These are phyloP conservation scores for Bubalus kerabau DNA, from an alignment of 2,113 vertebrate genomes.

Conservation along the genomic window DNA sequence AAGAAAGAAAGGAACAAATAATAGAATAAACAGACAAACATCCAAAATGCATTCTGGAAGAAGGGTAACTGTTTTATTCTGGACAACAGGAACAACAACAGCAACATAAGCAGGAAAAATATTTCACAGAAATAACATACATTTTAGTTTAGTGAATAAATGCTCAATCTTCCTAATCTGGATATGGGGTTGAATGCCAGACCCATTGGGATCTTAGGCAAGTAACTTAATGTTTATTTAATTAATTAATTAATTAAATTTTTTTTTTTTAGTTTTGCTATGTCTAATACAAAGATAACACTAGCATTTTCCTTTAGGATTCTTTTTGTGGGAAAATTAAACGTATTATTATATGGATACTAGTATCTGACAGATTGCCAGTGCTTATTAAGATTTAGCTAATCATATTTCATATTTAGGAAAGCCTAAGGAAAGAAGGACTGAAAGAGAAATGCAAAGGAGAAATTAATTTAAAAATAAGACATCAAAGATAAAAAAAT, in stretches of 20 bases:
- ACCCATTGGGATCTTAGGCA: neutral
- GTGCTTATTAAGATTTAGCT: neutral
- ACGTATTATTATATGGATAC: neutral
- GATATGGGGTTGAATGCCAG: neutral
- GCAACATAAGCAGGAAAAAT: neutral
- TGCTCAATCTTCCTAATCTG: neutral
- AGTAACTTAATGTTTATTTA: neutral
- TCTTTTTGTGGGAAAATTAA: neutral
- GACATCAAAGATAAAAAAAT: neutral
- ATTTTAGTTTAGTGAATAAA: neutral
- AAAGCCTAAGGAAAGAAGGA: neutral
- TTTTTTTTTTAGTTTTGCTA: neutral
- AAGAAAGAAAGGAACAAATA: neutral
- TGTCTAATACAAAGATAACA: neutral
- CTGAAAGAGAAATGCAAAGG: neutral
- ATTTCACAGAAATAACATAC: neutral
- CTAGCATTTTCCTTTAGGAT: neutral
- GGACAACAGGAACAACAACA: neutral
- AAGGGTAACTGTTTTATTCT: neutral
- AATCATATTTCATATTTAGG: neutral
- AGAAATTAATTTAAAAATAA: neutral
- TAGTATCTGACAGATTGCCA: neutral
- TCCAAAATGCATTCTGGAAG: neutral
- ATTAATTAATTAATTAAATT: neutral
- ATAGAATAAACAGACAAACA: neutral